Base-by-base conservation (phyloP, 1,140 invertebrate genomes). In the Gonatopus flavifemur region DNA sequence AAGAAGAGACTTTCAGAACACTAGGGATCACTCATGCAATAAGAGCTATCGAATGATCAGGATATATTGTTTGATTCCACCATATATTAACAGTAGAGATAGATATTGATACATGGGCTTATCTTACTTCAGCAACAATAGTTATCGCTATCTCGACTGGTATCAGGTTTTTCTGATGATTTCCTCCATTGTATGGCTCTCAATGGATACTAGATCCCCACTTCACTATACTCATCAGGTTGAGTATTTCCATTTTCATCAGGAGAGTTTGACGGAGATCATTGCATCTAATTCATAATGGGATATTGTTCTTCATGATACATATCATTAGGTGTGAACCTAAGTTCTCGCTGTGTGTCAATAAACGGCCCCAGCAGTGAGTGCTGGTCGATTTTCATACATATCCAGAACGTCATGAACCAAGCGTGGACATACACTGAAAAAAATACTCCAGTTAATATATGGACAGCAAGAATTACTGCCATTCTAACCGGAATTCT, bases 241-340 rank as follows among this genome's bases (percentile, higher is more conserved):
- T 89, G 89, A 80, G 77, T 89, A 56, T 87, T 88, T 62, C 68
- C 89, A 78, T 86, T 86, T 72, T 84, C 81, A 9, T 66, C 84
- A 25, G 84, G 83, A 55, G 82, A 83, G 36, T 67, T 86, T 77
- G n/a, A 85, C 84, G 42, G 83, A 82, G 62, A 78, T 84, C 59
- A 77, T 88, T 49, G 73, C 90, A 77, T 81, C 87, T 52, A 88
- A 88, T 69, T 86, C 85, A 42, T 83, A 83, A 40, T 74, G 83
- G 53, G 82, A 84, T 77, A 74, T 82, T 67, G 49, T 77, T 24
- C 47, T 84, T n/a, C 81, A 85, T 72, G 82, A 84, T 62, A 84
- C 82, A 4, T 85, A 83, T 62, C 84, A n/a, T n/a, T n/a, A n/a
- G n/a, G n/a, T n/a, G n/a, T n/a, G n/a, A n/a, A n/a, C n/a, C n/a